Base-by-base conservation (phyloP, 92 coral and sea anemone species). In the Hydrozoanthus gracilis region DNA sequence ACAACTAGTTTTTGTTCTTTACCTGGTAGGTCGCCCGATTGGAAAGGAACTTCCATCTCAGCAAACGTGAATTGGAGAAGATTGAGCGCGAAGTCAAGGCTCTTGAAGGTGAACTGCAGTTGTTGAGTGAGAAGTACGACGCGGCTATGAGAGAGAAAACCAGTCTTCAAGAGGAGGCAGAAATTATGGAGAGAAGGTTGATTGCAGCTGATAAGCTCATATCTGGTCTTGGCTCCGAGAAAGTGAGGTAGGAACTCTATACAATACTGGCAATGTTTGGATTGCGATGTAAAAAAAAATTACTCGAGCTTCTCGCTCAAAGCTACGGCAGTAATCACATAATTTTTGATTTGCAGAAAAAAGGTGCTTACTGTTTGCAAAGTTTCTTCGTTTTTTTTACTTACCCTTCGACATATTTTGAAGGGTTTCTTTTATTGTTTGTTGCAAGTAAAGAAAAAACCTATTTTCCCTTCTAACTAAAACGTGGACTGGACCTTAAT, bases 121-220 rank as follows among this genome's bases (percentile, higher is more conserved):
- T 88, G 39, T 84, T 97, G 69, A 94, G 96, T 16, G 95, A 97
- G 79, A 95, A 97, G 71, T 97, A 97, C 83, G 99, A 95, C 18
- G 99, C 92, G 4, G 99, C 99, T 83, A 97, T 97, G 97, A 86
- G 94, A 12, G 99, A 93, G 80, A 89, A 93, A 67, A 88, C 99
- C 13, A 94, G 95, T 71, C 86, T 97, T 15, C 97, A 92, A 79
- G 93, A 91, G 73, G 99, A 97, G 67, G 99, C 99, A 0, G 99
- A 95, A 85, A 97, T 97, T 70, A 97, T 97, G 99, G 99, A 97
- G 79, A 88, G 99, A 64, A 83, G 99, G 78, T 86, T 97, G 71
- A 97, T 97, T 50, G 99, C 99, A 27, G 99, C 99, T 76, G 99
- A 97, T 78, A 97, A 97, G 82, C 95, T 97, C 20, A 97, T 97